phyloP scores from a whole-genome alignment of 2,888 invertebrate genomes.

The Dryadula phaetusa region DNA sequence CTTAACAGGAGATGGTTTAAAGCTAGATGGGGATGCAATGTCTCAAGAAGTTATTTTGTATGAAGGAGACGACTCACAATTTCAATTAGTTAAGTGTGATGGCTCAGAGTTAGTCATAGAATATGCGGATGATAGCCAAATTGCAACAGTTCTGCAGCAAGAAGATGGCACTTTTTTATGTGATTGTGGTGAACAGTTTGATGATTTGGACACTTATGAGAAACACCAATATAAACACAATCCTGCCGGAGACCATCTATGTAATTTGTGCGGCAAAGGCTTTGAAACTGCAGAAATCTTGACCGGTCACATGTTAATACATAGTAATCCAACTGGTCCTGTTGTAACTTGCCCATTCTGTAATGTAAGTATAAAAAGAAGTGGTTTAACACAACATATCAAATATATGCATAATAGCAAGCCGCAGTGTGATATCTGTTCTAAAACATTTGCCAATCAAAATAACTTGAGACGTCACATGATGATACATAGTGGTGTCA shows the following conservation, averaged over 20 bases:
- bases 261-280: slow-evolving; percentile 76
- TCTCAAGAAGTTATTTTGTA: slow-evolving; percentile 73
- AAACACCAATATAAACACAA: slow-evolving; percentile 75
- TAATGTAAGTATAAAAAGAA: slow-evolving; percentile 68
- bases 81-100: slow-evolving; percentile 76
- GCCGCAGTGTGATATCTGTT: slow-evolving; percentile 71
- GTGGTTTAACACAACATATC: slow-evolving; percentile 75
- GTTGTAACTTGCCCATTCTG: slow-evolving; percentile 75
- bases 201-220: slow-evolving; percentile 70
- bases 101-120: slow-evolving; percentile 77
- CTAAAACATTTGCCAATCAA: slow-evolving; percentile 78
- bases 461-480: slow-evolving; percentile 80
- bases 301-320: slow-evolving; percentile 75
- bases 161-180: slow-evolving; percentile 75
- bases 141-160: slow-evolving; percentile 72
- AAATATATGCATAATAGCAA: slow-evolving; percentile 77
- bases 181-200: slow-evolving; percentile 76
- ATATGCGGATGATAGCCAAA: slow-evolving; percentile 74
- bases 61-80: slow-evolving; percentile 74
- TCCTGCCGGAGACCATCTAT: slow-evolving; percentile 68
- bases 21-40: slow-evolving; percentile 61
- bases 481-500: slow-evolving; percentile 76
- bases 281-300: slow-evolving; percentile 77
- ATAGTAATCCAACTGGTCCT: slow-evolving; percentile 60
- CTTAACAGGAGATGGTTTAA: slow-evolving; percentile 62